Conservation (phyloP, 1,140 invertebrate species). For the Caenorhabditis tropicalis region DNA sequence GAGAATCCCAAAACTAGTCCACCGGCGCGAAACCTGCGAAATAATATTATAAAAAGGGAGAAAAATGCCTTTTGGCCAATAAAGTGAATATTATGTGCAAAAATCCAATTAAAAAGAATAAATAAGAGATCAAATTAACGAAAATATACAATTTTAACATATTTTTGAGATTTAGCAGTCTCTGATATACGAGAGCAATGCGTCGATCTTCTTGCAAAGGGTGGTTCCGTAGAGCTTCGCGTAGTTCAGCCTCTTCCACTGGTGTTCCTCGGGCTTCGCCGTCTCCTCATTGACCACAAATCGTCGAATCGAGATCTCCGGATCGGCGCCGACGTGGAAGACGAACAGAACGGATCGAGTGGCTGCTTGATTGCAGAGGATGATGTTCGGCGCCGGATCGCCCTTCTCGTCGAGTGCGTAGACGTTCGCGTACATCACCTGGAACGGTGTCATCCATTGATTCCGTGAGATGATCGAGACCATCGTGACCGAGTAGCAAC, state of each 20-base stretch:
- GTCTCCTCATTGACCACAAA: slow-evolving; percentile 8
- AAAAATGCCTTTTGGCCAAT: too few species aligned
- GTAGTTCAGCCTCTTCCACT: neutral
- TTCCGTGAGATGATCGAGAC: neutral
- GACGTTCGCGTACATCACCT: neutral
- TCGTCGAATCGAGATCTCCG: slow-evolving; percentile 7
- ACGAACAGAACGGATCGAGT: neutral
- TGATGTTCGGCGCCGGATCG: slow-evolving; percentile 6
- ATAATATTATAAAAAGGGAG: too few species aligned
- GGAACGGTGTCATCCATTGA: neutral
- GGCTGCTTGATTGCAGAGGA: neutral
- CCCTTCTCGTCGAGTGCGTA: slow-evolving; percentile 8
- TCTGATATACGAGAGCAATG: neutral
- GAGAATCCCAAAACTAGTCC: too few species aligned
- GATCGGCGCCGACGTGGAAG: neutral
- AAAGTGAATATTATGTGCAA: too few species aligned
- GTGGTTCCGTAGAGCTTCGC: neutral
- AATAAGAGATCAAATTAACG: too few species aligned
- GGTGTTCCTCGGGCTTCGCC: neutral
- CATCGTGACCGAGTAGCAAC: neutral
- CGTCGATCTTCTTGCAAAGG: slow-evolving; percentile 30
- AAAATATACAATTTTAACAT: too few species aligned
- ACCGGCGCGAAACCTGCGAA: too few species aligned
- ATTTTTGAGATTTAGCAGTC: neutral
- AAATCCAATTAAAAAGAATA: too few species aligned